Evolutionary conservation across 2,113 vertebrate species (phyloP), one percentile per base, ranked within the genome.

Genomic region (Sinocyclocheilus rhinocerous): DNA sequence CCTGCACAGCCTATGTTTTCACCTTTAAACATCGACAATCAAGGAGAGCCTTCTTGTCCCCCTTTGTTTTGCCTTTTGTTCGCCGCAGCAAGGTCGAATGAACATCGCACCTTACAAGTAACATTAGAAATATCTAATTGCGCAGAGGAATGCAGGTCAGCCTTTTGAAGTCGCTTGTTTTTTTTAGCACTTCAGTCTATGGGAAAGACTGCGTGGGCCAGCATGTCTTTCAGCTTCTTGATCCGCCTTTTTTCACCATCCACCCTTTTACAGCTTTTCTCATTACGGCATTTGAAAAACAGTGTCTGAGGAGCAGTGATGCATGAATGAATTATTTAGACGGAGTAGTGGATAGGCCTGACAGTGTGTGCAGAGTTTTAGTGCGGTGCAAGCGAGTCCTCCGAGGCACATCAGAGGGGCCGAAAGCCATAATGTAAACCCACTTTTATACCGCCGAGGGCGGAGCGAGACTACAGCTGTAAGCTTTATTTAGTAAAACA

Each of bases 241-340:
- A 92, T 83, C 81, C 81, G 84, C 59, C 26, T 92, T 92, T 85
- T 76, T 93, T 84, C 91, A 89, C 33, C 89, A 92, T 93, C 82
- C 95, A 94, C 94, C 93, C 90, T 95, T 96, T 96, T 94, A 94
- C 94, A 95, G 95, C 94, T 96, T 96, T 96, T 95, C 95, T 97
- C 95, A 96, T 97, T 96, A 97, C 87, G 91, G 94, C 92, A 77
- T 96, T 97, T 97, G 95, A 96, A 96, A 97, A 97, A 97, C 95
- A 95, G 94, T 94, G 95, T 94, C 94, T 93, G 92, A 95, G 94
- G 86, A 95, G 94, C 94, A 95, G 92, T 91, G 93, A 93, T 95
- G 95, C 95, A 95, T 94, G 94, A 95, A 95, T 97, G 95, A 96
- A 97, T 97, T 97, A 97, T 97, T 97, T 95, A 96, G 95, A 94